A percentile compares a stretch with the other conserved stretches of the same genome.
These are phyloP conservation scores for Ethmia dodecea DNA, from an alignment of 2,888 invertebrate genomes.

Conservation along the genomic window DNA sequence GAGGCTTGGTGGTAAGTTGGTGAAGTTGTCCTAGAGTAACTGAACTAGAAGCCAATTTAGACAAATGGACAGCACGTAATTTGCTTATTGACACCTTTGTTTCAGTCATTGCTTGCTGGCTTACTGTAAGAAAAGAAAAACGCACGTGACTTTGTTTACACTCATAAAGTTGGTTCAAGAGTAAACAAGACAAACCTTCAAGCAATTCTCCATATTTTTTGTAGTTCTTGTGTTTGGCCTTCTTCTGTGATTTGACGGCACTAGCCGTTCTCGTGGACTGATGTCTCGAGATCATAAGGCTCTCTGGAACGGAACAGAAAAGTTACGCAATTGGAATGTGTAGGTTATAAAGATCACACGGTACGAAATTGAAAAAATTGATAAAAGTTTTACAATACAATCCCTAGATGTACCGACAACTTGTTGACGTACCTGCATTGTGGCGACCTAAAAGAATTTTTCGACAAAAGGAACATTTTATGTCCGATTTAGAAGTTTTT, in stretches of 20 bases:
- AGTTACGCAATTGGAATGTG: conserved; percentile 72
- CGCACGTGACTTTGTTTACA: conserved; percentile 22
- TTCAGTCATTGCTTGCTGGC: conserved; percentile 79
- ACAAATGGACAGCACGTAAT: conserved; percentile 81
- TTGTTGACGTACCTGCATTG: conserved; percentile 42
- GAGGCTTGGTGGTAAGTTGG: conserved; percentile 61
- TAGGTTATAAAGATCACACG: no score
- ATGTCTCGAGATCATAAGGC: conserved; percentile 41
- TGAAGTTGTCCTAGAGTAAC: conserved; percentile 78
- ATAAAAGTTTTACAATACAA: no score
- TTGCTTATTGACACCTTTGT: conserved; percentile 82
- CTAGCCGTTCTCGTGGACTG: conserved; percentile 66
- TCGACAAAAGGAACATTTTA: conserved; percentile 67
- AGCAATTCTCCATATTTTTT: conserved; percentile 82
- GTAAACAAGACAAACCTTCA: conserved; percentile 73
- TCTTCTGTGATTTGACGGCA: conserved; percentile 47
- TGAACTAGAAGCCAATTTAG: conserved; percentile 78
- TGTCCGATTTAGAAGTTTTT: conserved; percentile 36
- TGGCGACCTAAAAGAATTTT: conserved; percentile 49
- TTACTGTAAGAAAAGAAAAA: conserved; percentile 73
- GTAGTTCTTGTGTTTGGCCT: conserved; percentile 61
- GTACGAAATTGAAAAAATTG: no score
- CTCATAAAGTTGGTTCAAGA: conserved; percentile 1
- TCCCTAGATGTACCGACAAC: conserved; percentile 1
- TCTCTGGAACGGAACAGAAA: conserved; percentile 46